Evolutionary conservation across 2,888 invertebrate genomes (phyloP), one percentile per base, ranked within the genome.

Genomic region (Oligia fasciuncula): DNA sequence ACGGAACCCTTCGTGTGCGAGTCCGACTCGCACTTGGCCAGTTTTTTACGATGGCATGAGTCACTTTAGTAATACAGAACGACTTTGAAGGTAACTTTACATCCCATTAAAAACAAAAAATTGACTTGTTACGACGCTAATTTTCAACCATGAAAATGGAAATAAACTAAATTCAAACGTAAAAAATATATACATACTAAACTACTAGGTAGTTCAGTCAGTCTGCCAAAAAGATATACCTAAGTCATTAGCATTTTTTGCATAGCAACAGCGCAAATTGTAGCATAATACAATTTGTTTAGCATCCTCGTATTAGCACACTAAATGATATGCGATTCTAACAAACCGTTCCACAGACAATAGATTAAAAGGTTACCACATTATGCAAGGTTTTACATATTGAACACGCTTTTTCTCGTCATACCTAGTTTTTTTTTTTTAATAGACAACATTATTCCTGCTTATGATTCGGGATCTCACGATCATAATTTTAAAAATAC

Each of bases 321-420:
- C 14, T 83, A 65, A 83, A 77, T 79, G 67, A 80, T 77, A 73
- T 40, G 66, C 46, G 29, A 57, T 68, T 54, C 65, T 68, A 79
- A 80, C 70, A 54, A 68, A 29, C 46, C n/a, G 46, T 79, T 57
- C 35, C 35, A 46, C 65, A 65, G 66, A 76, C 76, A 78, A 87
- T 77, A 49, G 67, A 29, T 71, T 60, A 23, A 78, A 86, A 80
- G 79, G 81, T 81, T 74, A 80, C 29, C 57, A 54, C 40, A 54
- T 29, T 70, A 71, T 69, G 54, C 51, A 69, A 57, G 60, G 46
- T 11, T n/a, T 29, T n/a, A n/a, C 29, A 40, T 14, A 23, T 70
- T 54, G 23, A 23, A n/a, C 2, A 4, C n/a, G 4, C 17, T 71
- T 40, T 19, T 43, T 19, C 14, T 54, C 8, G 9, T 17, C 5